Evolutionary conservation across 2,888 invertebrate species (phyloP).

Genomic region (Iphiclides podalirius): DNA sequence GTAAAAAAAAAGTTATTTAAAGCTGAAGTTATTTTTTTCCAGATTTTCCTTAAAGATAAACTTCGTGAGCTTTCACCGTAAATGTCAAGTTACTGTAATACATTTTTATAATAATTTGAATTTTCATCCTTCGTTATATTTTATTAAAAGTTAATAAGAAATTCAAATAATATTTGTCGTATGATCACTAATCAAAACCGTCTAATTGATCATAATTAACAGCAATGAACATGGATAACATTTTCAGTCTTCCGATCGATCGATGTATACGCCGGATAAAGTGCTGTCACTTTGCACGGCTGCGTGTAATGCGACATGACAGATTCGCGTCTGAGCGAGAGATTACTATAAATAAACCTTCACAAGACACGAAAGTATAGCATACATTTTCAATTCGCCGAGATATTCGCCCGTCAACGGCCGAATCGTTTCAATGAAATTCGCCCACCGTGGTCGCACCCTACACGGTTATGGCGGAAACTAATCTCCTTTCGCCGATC

Average conservation of each 20-base stretch:
- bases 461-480: conserved; percentile 40
- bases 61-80: too few species aligned
- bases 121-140: too few species aligned
- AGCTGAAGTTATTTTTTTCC: too few species aligned
- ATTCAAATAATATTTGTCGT: too few species aligned
- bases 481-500: conserved; percentile 58
- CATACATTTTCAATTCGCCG: conserved; percentile 15
- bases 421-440: conserved; percentile 24
- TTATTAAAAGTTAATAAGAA: too few species aligned
- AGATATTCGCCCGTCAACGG: conserved; percentile 22
- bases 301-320: conserved; percentile 17
- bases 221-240: conserved; percentile 2
- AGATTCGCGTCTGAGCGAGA: conserved; percentile 11
- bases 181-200: not conserved
- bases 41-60: too few species aligned
- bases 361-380: not conserved
- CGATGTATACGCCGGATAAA: conserved; percentile 1
- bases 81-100: too few species aligned
- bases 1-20: too few species aligned
- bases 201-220: conserved; percentile 8
- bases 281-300: conserved; percentile 4
- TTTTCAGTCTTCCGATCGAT: not conserved
- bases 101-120: too few species aligned
- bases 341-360: conserved; percentile 17
- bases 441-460: conserved; percentile 18